A percentile compares a stretch with the other conserved stretches of the same genome.
Conservation (phyloP, 2,113 vertebrate genomes). For the Chiloscyllium plagiosum region DNA sequence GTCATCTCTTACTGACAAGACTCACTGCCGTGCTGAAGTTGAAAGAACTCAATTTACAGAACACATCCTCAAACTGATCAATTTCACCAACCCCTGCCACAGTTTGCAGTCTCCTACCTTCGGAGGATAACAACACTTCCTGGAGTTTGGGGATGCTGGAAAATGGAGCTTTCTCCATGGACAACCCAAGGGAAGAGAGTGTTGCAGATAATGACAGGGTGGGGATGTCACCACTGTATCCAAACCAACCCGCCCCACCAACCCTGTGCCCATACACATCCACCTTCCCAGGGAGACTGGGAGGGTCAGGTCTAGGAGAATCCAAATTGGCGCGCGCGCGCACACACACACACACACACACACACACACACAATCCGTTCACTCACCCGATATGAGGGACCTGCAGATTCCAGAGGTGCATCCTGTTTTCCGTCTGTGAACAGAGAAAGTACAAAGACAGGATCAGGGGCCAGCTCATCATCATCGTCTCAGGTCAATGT, state of each 20-base stretch:
- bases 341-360: not conserved
- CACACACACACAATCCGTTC: not conserved
- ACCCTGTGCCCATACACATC: not conserved
- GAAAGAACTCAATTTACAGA: not conserved
- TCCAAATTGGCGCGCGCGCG: too few relatives aligned
- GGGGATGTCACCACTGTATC: not conserved
- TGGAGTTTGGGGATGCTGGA: not conserved
- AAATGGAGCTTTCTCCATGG: not conserved
- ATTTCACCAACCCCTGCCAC: not conserved
- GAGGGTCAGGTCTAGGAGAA: too few relatives aligned
- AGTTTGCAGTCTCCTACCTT: not conserved
- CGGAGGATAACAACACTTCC: not conserved
- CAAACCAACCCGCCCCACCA: not conserved
- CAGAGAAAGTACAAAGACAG: not conserved
- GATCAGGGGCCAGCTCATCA: not conserved
- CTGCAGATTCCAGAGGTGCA: slow-evolving; percentile 65
- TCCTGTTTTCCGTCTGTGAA: slow-evolving; percentile 58
- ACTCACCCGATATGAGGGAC: slow-evolving; percentile 65
- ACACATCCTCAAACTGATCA: not conserved
- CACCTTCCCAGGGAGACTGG: too few relatives aligned
- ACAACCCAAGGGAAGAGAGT: not conserved
- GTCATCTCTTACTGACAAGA: not conserved
- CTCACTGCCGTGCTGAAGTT: not conserved
- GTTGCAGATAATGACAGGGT: not conserved
- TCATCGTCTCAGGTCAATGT: not conserved